Conservation (phyloP, 2,113 vertebrate species). For the Bombycilla garrulus region DNA sequence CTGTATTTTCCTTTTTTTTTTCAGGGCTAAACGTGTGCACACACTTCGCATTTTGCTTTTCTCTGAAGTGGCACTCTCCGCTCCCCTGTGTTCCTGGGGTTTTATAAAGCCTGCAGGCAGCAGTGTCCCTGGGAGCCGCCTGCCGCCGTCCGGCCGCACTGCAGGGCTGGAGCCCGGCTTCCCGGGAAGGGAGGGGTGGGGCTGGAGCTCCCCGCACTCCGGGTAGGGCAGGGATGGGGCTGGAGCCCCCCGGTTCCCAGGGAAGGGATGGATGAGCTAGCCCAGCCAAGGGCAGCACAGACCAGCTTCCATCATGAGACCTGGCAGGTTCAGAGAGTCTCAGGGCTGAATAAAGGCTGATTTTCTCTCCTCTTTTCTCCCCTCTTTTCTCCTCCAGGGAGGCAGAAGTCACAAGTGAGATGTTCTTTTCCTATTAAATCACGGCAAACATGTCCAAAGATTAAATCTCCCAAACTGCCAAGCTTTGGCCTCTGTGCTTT, state of each 20-base stretch:
- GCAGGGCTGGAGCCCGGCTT: not conserved
- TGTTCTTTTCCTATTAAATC: not conserved
- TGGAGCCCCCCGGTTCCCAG: rapidly evolving
- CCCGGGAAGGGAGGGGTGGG: not conserved
- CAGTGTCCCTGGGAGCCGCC: conserved; percentile 9
- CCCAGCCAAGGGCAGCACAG: not conserved
- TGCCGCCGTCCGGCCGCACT: not conserved
- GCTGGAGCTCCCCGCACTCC: not conserved
- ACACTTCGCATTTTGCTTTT: not conserved
- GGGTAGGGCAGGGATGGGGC: not conserved
- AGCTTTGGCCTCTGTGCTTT: not conserved
- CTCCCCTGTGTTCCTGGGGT: not conserved
- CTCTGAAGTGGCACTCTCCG: rapidly evolving
- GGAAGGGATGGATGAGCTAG: not conserved
- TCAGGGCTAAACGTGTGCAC: not conserved
- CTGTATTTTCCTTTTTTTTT: not conserved
- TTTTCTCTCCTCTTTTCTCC: not conserved
- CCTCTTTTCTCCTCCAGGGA: not conserved
- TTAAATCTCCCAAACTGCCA: not conserved
- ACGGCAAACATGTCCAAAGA: rapidly evolving
- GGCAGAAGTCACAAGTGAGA: not conserved
- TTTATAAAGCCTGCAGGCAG: not conserved
- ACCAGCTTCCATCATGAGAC: not conserved
- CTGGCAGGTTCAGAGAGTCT: not conserved
- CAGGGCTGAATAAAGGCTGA: rapidly evolving